These are phyloP conservation scores for Notodonta ziczac DNA, from an alignment of 2,888 invertebrate species.

Conservation along the genomic window DNA sequence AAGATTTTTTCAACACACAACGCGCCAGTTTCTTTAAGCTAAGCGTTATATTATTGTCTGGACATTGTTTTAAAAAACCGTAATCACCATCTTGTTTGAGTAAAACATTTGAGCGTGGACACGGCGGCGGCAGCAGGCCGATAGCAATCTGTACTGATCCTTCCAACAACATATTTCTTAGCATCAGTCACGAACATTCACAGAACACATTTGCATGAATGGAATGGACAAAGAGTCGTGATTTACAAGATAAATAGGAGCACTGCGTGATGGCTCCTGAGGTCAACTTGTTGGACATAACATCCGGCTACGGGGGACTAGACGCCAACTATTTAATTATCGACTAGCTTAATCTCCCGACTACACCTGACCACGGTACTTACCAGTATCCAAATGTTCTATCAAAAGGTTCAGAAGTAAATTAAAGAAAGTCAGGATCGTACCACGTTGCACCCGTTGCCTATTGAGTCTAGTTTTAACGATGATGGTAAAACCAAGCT, in stretches of 20 bases:
- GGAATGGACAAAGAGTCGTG: slow-evolving; percentile 56
- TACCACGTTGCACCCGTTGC: too few relatives aligned
- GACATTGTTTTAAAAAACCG: too few relatives aligned
- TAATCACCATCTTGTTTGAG: background rate
- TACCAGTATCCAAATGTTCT: too few relatives aligned
- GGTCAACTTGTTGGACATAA: slow-evolving; percentile 58
- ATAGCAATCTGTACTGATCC: slow-evolving; percentile 1
- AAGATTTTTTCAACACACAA: too few relatives aligned
- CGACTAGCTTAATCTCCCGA: background rate
- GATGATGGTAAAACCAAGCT: too few relatives aligned
- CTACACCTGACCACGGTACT: background rate
- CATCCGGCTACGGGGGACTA: slow-evolving; percentile 57
- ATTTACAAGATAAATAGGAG: slow-evolving; percentile 56
- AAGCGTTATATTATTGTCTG: too few relatives aligned
- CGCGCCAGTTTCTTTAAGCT: too few relatives aligned
- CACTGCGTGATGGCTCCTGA: slow-evolving; percentile 55
- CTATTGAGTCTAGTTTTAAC: too few relatives aligned
- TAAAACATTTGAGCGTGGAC: background rate
- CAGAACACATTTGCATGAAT: slow-evolving; percentile 54
- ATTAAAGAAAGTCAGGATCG: too few relatives aligned
- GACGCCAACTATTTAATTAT: slow-evolving; percentile 15
- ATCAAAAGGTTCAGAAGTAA: too few relatives aligned
- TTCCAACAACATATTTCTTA: slow-evolving; percentile 23
- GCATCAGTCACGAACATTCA: slow-evolving; percentile 57
- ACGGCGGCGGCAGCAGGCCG: background rate